phyloP scores from a whole-genome alignment of 2,888 invertebrate species.

The Omphaloscelis lunosa region DNA sequence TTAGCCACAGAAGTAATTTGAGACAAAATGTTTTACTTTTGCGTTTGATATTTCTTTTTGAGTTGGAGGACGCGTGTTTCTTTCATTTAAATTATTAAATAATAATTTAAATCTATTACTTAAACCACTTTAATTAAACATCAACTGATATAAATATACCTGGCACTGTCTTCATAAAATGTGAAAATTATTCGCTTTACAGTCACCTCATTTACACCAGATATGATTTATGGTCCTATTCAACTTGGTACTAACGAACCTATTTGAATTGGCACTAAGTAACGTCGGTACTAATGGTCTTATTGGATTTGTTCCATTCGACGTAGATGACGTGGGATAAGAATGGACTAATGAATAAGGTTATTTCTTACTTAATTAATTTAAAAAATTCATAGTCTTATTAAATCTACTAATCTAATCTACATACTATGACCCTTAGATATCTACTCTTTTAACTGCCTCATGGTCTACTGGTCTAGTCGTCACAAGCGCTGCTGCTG shows the following conservation, averaged over 20 bases:
- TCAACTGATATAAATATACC: constrained; percentile 4
- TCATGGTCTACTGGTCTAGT: not conserved
- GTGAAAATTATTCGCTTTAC: constrained; percentile 25
- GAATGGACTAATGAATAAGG: constrained; percentile 9
- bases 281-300: constrained; percentile 21
- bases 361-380: not conserved
- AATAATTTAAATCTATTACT: not conserved
- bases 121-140: constrained; percentile 8
- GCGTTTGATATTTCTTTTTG: constrained; percentile 45
- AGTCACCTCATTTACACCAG: constrained; percentile 33
- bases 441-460: too few relatives aligned
- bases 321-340: constrained; percentile 15
- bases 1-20: constrained; percentile 62
- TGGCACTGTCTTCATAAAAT: constrained; percentile 6
- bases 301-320: constrained; percentile 24
- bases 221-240: constrained; percentile 37
- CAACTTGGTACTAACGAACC: constrained; percentile 38
- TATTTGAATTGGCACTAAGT: constrained; percentile 38
- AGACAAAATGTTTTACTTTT: constrained; percentile 60
- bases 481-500: not conserved
- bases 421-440: not conserved
- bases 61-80: constrained; percentile 23
- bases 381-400: not conserved
- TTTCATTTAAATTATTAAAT: constrained; percentile 1
- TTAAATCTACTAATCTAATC: not conserved